Conservation (phyloP, 2,797 vertebrate genomes). For the Bufotes viridis region DNA sequence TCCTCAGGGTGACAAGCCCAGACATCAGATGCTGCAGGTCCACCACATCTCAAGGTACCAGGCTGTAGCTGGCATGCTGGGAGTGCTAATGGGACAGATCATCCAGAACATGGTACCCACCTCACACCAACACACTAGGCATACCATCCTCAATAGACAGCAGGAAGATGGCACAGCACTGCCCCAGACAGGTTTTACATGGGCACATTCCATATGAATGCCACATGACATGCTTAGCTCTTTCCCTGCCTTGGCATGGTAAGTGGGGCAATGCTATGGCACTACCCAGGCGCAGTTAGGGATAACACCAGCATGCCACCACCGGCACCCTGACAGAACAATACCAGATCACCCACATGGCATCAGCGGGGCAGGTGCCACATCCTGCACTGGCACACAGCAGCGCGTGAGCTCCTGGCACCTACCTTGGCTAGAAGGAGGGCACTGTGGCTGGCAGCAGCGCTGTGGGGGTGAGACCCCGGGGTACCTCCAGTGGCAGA, state of each 20-base stretch:
- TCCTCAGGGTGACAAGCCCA: neutral
- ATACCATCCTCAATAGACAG: neutral
- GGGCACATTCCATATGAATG: neutral
- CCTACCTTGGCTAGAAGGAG: conserved; percentile 71
- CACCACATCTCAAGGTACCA: neutral
- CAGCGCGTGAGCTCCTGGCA: neutral
- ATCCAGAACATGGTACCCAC: neutral
- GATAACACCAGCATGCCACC: neutral
- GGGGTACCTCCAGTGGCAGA: conserved; percentile 30
- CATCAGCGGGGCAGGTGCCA: conserved; percentile 19
- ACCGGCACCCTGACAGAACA: neutral
- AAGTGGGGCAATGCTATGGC: neutral
- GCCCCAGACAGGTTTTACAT: neutral
- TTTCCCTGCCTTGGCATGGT: no score
- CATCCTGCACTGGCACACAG: neutral
- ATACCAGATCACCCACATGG: neutral
- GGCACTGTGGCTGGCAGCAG: conserved; percentile 69
- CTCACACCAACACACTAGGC: neutral
- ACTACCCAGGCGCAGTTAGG: neutral
- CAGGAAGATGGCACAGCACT: neutral
- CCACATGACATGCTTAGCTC: neutral
- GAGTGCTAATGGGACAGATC: neutral
- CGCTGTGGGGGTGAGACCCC: conserved; percentile 6
- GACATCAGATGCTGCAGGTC: neutral
- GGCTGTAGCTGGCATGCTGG: neutral